Base-by-base conservation (phyloP, 2,797 vertebrate species). In the Platyrinchus mystaceus region DNA sequence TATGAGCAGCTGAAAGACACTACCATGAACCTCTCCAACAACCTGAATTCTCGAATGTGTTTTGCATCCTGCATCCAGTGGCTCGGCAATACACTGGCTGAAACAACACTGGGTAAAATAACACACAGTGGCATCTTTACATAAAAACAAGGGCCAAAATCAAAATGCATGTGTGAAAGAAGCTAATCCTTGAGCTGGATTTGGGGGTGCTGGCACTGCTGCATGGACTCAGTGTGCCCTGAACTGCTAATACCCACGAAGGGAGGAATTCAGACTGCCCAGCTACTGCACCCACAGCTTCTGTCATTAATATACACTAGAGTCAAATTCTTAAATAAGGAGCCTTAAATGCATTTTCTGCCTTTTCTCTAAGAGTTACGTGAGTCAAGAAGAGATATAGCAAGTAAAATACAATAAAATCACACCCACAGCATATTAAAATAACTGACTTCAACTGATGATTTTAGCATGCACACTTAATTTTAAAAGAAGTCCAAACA, bases 121-220 rank as follows among this genome's bases (percentile, higher is more conserved):
- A 60, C 32, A 59, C 32, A 63, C 28, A 39, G 6, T 1, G 6
- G 28, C 20, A 87, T 32, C 27, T 58, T 37, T 10, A n/a, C n/a
- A 58, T 1, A 23, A 55, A 55, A 43, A 32, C 5, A 44, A 71
- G 76, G n/a, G 43, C 26, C n/a, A 63, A 69, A 83, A 58, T 58
- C 36, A 83, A 76, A 87, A 63, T 2, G 13, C 14, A 36, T 0
- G 0, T 12, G 20, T 43, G 56, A 18, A 59, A 47, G 12, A 59
- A 80, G 19, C 12, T 77, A 9, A 49, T 11, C 28, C 23, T 77
- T 49, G 26, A 80, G 26, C 7, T 62, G 47, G 32, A 28, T 60
- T 55, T 78, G 64, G 32, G 27, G 14, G 14, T 80, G 0, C 9
- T 14, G 43, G 10, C 37, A 44, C 49, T 67, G 36, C 56, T 77